A percentile compares a stretch with the other conserved stretches of the same genome.
phyloP scores from a whole-genome alignment of 2,797 vertebrate species.

The Anolis apletophallus region DNA sequence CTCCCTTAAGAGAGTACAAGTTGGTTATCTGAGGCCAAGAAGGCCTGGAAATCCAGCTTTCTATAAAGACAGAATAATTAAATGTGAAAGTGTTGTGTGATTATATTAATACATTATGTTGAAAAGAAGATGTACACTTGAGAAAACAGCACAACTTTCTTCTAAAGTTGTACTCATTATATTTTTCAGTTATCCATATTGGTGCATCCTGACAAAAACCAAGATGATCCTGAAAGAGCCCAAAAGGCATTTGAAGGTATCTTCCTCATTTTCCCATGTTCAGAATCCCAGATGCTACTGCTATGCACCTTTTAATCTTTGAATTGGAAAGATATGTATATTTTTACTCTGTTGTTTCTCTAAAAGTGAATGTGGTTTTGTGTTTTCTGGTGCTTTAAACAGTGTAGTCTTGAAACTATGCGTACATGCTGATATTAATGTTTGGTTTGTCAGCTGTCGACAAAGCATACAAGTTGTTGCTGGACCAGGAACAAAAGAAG shows the following conservation, averaged over 20 bases:
- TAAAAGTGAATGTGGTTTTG: neutral
- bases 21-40: neutral
- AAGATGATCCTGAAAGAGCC: conserved; percentile 90
- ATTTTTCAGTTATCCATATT: conserved; percentile 91
- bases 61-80: neutral
- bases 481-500: conserved; percentile 96
- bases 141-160: neutral
- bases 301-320: neutral
- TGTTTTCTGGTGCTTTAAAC: neutral
- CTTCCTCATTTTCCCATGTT: rapidly evolving
- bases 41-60: neutral
- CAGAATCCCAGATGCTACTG: neutral
- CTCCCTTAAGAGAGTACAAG: neutral
- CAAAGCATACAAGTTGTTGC: conserved; percentile 95
- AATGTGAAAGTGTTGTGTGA: neutral
- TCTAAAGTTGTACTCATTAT: neutral
- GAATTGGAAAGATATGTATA: neutral
- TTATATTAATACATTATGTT: neutral
- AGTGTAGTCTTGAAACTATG: conserved; percentile 26
- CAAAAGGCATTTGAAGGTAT: conserved; percentile 98
- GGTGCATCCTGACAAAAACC: conserved; percentile 99
- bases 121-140: neutral
- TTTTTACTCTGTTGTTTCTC: neutral
- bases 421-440: conserved; percentile 67
- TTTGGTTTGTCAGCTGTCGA: conserved; percentile 89